These are phyloP conservation scores for Cheirogaleus medius DNA, from an alignment of 2,113 vertebrate species.

Conservation along the genomic window DNA sequence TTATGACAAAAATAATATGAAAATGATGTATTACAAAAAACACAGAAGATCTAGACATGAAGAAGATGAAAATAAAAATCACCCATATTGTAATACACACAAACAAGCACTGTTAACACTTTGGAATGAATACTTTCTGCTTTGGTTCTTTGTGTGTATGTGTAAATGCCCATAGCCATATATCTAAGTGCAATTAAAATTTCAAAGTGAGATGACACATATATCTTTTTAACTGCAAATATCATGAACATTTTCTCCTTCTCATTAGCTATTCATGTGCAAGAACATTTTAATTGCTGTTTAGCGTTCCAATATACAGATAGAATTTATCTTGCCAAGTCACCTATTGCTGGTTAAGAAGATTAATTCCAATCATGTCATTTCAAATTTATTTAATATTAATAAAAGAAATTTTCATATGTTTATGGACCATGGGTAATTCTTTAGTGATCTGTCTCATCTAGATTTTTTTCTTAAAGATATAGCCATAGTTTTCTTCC, in stretches of 20 bases:
- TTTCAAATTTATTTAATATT: constrained; percentile 13
- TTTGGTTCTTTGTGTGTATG: not conserved
- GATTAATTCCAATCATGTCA: not conserved
- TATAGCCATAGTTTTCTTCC: not conserved
- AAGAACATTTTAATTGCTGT: not conserved
- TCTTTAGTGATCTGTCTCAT: not conserved
- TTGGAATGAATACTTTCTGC: not conserved
- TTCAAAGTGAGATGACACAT: not conserved
- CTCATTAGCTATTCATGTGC: not conserved
- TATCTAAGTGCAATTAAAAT: not conserved
- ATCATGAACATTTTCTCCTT: not conserved
- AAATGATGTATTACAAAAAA: not conserved
- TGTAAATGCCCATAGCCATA: not conserved
- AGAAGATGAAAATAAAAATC: not conserved
- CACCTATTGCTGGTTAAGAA: not conserved
- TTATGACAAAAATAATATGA: not conserved
- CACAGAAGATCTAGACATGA: not conserved
- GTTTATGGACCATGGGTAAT: not conserved
- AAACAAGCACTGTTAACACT: not conserved
- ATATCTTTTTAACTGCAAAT: not conserved
- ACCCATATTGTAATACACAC: not conserved
- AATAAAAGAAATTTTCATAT: not conserved
- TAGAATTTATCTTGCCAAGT: not conserved
- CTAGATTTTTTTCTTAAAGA: not conserved
- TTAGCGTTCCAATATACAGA: not conserved